phyloP scores from a whole-genome alignment of 2,797 vertebrate species.

The Pipistrellus pygmaeus region DNA sequence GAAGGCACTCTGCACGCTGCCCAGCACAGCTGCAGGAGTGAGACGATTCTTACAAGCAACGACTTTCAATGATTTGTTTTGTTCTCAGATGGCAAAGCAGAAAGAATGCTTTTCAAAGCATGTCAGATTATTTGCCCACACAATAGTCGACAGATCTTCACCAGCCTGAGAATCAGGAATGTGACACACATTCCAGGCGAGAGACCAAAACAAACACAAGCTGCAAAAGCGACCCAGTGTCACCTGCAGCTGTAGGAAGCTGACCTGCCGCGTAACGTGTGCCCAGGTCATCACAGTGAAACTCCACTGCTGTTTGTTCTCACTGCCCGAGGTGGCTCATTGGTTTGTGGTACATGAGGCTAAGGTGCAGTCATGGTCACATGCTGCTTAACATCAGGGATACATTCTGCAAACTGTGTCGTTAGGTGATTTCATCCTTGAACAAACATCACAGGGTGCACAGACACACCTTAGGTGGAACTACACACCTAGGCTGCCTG shows the following conservation, averaged over 20 bases:
- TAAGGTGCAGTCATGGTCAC: background rate
- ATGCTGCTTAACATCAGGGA: too few species aligned
- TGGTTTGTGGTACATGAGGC: background rate
- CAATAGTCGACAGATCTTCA: background rate
- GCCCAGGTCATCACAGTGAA: background rate
- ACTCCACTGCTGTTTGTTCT: background rate
- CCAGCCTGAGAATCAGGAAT: background rate
- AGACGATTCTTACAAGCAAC: background rate
- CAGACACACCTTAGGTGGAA: background rate
- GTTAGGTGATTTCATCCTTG: background rate
- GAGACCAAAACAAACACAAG: background rate
- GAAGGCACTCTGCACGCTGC: background rate
- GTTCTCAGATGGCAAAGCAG: slow-evolving; percentile 29
- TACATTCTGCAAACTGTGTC: background rate
- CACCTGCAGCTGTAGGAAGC: background rate
- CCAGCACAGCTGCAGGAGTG: background rate
- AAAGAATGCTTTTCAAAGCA: background rate
- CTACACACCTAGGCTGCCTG: background rate
- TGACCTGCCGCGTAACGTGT: background rate
- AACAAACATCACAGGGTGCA: background rate
- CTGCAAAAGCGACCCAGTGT: background rate
- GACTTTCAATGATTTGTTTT: slow-evolving; percentile 24
- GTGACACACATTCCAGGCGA: background rate
- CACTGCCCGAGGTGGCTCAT: background rate
- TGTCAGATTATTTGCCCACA: background rate